phyloP scores from a whole-genome alignment of 1,140 invertebrate species.

The Bacillus rossius region DNA sequence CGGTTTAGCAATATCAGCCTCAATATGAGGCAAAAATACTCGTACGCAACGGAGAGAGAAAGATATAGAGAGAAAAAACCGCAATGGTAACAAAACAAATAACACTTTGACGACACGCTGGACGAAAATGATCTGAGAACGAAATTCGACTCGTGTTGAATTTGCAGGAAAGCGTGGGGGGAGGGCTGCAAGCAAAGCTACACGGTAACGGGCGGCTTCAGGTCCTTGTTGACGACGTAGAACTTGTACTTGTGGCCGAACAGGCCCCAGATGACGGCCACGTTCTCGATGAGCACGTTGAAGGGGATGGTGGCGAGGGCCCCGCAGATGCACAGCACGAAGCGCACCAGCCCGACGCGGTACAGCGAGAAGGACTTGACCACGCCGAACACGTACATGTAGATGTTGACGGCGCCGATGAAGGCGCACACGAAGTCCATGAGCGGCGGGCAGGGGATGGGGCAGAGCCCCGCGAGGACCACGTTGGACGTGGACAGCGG shows the following conservation, averaged over 20 bases:
- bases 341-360: constrained; percentile 73
- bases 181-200: constrained; percentile 25
- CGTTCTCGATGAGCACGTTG: constrained; percentile 89
- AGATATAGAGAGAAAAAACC: no score
- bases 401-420: constrained; percentile 85
- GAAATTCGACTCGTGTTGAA: no score
- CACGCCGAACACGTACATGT: constrained; percentile 95
- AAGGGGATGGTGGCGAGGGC: constrained; percentile 87
- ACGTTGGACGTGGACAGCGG: constrained; percentile 89
- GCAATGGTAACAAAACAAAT: no score
- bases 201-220: constrained; percentile 54
- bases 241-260: constrained; percentile 92
- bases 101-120: no score
- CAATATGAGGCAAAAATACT: no score
- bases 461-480: constrained; percentile 73
- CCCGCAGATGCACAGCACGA: constrained; percentile 73
- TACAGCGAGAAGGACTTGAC: constrained; percentile 90
- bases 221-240: constrained; percentile 91
- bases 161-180: no score
- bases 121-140: no score
- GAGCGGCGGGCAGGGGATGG: constrained; percentile 76
- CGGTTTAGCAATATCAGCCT: no score
- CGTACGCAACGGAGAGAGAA: no score
- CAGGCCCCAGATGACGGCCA: constrained; percentile 89
- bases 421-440: constrained; percentile 86